Base-by-base conservation (phyloP, 2,113 vertebrate species). In the Centropristis striata region DNA sequence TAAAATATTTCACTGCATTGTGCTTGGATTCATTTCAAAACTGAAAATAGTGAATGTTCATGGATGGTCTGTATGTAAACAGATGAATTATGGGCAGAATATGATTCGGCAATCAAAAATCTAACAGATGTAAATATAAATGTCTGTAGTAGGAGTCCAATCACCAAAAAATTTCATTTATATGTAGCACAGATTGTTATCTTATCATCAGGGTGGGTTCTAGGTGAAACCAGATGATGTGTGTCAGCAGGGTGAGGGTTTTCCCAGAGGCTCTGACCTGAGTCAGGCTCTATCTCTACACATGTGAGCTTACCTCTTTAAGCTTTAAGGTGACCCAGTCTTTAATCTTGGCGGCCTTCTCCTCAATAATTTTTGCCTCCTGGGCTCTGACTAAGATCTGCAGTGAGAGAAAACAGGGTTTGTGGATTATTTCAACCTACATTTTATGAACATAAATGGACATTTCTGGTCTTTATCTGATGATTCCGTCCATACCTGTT, bases 301-400 rank as follows among this genome's bases (percentile, higher is more conserved):
- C 64, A 72, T 71, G 69, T 81, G 47, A 72, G 20, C 87, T 94
- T 88, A 98, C 98, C 96, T 98, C 97, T 90, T 91, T 88, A 39
- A 99, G 92, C 84, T 98, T 99, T 37, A 96, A 88, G 0, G 96
- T 98, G 88, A 99, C 97, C 98, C 97, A 99, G 74, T 98, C 97
- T 92, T 99, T 99, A 92, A 99, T 99, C 95, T 97, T 98, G 51
- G 96, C 96, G 53, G 98, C 96, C 91, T 99, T 99, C 87, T 98
- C 97, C 91, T 98, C 97, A 87, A 99, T 95, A 46, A 93, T 92
- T 92, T 97, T 98, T 70, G 97, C 96, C 93, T 99, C 98, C 86
- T 98, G 96, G 21, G 96, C 95, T 91, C 97, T 96, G 88, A 97
- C 81, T 72, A 96, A 95, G 85, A 96, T 96, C 97, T 98, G 91